A percentile compares a stretch with the other conserved stretches of the same genome.
Evolutionary conservation across 1,140 invertebrate species (phyloP).

Genomic region (Geopemphigus sp.): DNA sequence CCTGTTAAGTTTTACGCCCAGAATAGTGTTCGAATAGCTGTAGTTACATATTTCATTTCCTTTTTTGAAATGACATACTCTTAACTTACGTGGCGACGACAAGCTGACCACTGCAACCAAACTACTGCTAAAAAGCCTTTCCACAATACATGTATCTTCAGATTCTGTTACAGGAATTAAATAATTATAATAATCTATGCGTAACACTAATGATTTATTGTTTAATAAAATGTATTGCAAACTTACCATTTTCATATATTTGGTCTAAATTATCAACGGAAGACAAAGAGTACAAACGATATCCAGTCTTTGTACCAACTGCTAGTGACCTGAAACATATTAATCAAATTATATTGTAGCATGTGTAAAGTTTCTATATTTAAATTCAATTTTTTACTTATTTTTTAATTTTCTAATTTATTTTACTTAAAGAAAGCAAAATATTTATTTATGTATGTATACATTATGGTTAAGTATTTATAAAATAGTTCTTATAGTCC

Average conservation of each 20-base stretch:
- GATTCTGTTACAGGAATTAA: conserved; percentile 59
- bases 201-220: neutral
- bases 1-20: conserved; percentile 94
- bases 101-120: conserved; percentile 92
- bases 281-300: conserved; percentile 81
- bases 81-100: conserved; percentile 85
- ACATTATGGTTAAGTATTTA: no score
- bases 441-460: neutral
- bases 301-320: conserved; percentile 84
- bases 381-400: no score
- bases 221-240: neutral
- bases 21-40: conserved; percentile 95
- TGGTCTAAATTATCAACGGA: conserved; percentile 82
- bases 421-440: neutral
- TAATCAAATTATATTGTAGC: neutral
- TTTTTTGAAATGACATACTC: conserved; percentile 97
- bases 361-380: neutral
- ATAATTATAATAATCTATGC: neutral
- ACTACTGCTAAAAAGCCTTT: conserved; percentile 94
- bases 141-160: conserved; percentile 90
- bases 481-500: no score
- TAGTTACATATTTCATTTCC: conserved; percentile 98
- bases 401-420: neutral
- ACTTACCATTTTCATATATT: conserved; percentile 80
- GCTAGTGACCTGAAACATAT: conserved; percentile 76